Conservation (phyloP, 2,888 invertebrate genomes). For the Lasius fuliginosus region DNA sequence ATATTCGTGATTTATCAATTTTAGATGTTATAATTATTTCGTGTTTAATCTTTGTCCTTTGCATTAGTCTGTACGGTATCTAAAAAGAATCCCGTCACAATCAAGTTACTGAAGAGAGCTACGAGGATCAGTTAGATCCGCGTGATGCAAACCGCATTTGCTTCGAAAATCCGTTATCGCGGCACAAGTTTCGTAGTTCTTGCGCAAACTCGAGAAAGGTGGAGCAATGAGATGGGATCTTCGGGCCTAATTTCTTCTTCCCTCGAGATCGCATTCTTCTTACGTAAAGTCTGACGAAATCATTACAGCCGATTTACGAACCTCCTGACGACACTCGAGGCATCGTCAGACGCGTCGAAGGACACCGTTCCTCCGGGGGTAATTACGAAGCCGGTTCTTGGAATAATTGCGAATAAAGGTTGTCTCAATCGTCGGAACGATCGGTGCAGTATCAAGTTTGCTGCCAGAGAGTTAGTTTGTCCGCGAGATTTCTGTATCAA, state of each 20-base stretch:
- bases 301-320: slow-evolving; percentile 57
- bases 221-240: slow-evolving; percentile 12
- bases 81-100: slow-evolving; percentile 18
- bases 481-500: slow-evolving; percentile 60
- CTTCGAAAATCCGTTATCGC: slow-evolving; percentile 55
- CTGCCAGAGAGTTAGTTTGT: slow-evolving; percentile 44
- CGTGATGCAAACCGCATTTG: slow-evolving; percentile 21
- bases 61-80: neutral
- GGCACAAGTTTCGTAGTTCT: slow-evolving; percentile 48
- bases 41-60: neutral
- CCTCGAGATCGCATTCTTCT: slow-evolving; percentile 47
- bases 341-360: slow-evolving; percentile 23
- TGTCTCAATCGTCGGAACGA: slow-evolving; percentile 9
- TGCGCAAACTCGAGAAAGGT: slow-evolving; percentile 40
- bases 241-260: slow-evolving; percentile 12
- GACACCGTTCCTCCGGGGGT: neutral
- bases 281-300: slow-evolving; percentile 76
- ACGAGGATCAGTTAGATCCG: neutral
- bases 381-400: slow-evolving; percentile 18
- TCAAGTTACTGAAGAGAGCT: neutral
- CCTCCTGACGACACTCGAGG: slow-evolving; percentile 27
- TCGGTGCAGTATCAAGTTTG: slow-evolving; percentile 20
- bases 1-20: neutral
- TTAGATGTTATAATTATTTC: neutral
- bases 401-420: slow-evolving; percentile 22